Base-by-base conservation (phyloP, 2,797 vertebrate genomes). In the Aulostomus chinensis region DNA sequence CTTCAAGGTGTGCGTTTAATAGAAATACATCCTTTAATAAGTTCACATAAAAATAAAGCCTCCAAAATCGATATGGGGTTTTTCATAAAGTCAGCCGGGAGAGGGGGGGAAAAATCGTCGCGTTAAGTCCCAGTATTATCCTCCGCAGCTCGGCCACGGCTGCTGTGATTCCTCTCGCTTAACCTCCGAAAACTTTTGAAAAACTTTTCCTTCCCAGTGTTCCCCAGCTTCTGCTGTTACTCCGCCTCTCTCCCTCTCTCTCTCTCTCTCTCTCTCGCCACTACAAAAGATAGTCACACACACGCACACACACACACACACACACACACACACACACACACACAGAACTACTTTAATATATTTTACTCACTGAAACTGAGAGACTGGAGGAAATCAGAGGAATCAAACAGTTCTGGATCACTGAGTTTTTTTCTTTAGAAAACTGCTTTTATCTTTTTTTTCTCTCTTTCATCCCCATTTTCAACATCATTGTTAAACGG, bases 21-120 rank as follows among this genome's bases (percentile, higher is more conserved):
- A 86, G 80, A 87, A 85, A 91, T 93, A 91, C 92, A 92, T 93
- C 92, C 92, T 92, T 90, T 85, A 71, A 34, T 81, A 78, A 80
- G 79, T 76, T 80, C 74, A 81, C 67, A 35, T 50, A 57, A 76
- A 78, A 80, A 75, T 54, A 48, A 82, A 83, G 76, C 69, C 57
- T 90, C 89, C 90, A 73, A 76, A 75, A 20, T 68, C 49, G 76
- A 45, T 46, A 50, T 41, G 68, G 53, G 9, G 20, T 76, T 76
- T 76, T 67, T 83, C 80, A 81, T 83, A 79, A 81, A 89, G 68
- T 75, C 58, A 67, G 54, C 71, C 58, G 73, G n/a, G 65, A 67
- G 64, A 73, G 45, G 17, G 56, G 16, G 40, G 66, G n/a, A n/a
- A n/a, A n/a, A n/a, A n/a, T n/a, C n/a, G n/a, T n/a, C n/a, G n/a